Evolutionary conservation across 2,113 vertebrate species (phyloP), one percentile per base, ranked within the genome.

Genomic region (Sclerurus mexicanus): DNA sequence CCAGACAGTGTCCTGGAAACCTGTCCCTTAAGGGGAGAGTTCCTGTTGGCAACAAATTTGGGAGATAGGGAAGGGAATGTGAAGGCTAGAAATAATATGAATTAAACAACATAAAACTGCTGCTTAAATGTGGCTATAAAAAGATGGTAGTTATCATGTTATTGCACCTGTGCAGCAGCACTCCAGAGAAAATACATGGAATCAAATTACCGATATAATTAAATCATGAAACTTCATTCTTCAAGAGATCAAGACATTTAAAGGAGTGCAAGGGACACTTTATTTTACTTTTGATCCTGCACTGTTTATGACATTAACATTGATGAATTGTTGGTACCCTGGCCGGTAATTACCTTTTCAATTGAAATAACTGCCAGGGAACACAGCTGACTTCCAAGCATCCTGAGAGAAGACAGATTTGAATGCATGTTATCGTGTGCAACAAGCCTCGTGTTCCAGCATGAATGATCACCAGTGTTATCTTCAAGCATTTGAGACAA

Each of bases 371-470:
- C 25, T 63, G 19, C 17, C 35, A 74, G 25, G 37, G 25, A 81
- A 66, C 81, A 9, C n/a, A 91, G 15, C 14, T 72, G 23, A 14
- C 91, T 86, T 84, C 52, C 72, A 80, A 40, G 39, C 30, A 46
- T 35, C 21, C 40, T 49, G 59, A 56, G 79, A 23, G 27, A 80
- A 86, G 27, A 11, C 13, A 56, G 33, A 77, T 62, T 69, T 91
- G 14, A 31, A 24, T 8, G 0, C 27, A 69, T 0, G 0, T 56
- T 27, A 35, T 6, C 12, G 3, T 31, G 42, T 69, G 68, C 18
- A 39, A 9, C 0, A 0, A 94, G 25, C 19, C 59, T 44, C 40
- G 27, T 84, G 35, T 77, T 87, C 46, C 47, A 9, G 14, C 42
- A 37, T 60, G 60, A 72, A 42, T 55, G 44, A 73, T 64, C 52